These are phyloP conservation scores for Falcaria lacertinaria DNA, from an alignment of 2,888 invertebrate genomes.

Conservation along the genomic window DNA sequence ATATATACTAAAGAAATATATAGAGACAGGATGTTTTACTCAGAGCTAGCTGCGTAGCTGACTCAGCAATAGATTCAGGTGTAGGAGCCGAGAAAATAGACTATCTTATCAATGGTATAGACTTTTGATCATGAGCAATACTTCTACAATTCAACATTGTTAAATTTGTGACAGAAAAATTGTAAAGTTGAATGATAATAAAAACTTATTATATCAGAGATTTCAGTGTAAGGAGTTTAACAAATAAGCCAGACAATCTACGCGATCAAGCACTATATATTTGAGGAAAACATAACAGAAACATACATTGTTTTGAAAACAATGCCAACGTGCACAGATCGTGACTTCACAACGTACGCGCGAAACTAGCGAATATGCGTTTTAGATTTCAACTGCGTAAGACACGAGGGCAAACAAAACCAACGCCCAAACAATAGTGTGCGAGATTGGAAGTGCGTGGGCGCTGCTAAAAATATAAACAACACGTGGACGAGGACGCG, in stretches of 20 bases:
- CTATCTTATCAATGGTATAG: too few relatives aligned
- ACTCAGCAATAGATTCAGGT: too few relatives aligned
- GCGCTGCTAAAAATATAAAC: conserved; percentile 74
- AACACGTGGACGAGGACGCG: conserved; percentile 62
- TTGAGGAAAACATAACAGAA: conserved; percentile 7
- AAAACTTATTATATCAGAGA: too few relatives aligned
- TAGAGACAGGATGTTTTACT: too few relatives aligned
- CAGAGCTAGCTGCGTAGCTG: too few relatives aligned
- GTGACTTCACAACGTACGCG: conserved; percentile 8
- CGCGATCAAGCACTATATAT: background rate
- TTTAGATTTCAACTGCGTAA: conserved; percentile 20
- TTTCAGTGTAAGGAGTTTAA: background rate
- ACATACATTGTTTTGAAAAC: conserved; percentile 13
- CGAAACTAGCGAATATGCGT: conserved; percentile 26
- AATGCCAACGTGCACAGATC: conserved; percentile 2
- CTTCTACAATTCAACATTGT: too few relatives aligned
- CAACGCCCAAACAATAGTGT: conserved; percentile 39
- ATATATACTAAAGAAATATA: too few relatives aligned
- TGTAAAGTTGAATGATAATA: too few relatives aligned
- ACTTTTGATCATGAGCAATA: too few relatives aligned
- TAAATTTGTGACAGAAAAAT: too few relatives aligned
- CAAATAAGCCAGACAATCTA: background rate
- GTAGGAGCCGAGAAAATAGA: too few relatives aligned
- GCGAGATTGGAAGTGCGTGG: conserved; percentile 52
- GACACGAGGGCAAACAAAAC: conserved; percentile 16